Conservation (phyloP, 2,113 vertebrate species). For the Ibidorhyncha struthersii region DNA sequence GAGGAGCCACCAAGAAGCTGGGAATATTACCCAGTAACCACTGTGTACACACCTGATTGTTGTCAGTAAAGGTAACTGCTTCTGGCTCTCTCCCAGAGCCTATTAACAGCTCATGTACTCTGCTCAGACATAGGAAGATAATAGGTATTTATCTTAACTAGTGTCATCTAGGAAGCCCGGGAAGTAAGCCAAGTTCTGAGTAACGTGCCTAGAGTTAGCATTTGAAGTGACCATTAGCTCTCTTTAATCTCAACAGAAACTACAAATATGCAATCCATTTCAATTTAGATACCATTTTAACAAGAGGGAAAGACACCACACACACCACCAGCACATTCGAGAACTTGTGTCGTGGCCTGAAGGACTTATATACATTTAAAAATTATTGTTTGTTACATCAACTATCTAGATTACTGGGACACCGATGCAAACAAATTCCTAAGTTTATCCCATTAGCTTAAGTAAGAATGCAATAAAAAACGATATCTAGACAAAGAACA, state of each 20-base stretch:
- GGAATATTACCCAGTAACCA: neutral
- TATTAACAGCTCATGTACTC: neutral
- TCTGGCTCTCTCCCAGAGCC: slow-evolving; percentile 22
- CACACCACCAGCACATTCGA: neutral
- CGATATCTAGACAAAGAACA: neutral
- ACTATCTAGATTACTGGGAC: neutral
- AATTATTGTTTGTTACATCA: neutral
- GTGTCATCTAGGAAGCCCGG: slow-evolving; percentile 48
- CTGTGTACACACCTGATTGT: neutral
- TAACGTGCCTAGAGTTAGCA: neutral
- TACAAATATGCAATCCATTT: neutral
- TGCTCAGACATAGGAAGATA: neutral
- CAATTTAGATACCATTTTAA: neutral
- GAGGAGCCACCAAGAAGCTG: neutral
- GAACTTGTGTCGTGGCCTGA: neutral
- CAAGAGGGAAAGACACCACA: neutral
- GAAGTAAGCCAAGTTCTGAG: slow-evolving; percentile 25
- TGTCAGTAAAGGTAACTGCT: neutral
- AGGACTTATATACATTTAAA: neutral
- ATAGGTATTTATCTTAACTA: slow-evolving; percentile 48
- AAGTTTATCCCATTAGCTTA: neutral
- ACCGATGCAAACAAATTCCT: rapidly evolving
- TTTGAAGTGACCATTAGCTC: neutral
- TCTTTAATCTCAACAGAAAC: neutral
- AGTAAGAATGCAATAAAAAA: neutral